Base-by-base conservation (phyloP, 2,888 invertebrate genomes). In the Argyresthia goedartella region DNA sequence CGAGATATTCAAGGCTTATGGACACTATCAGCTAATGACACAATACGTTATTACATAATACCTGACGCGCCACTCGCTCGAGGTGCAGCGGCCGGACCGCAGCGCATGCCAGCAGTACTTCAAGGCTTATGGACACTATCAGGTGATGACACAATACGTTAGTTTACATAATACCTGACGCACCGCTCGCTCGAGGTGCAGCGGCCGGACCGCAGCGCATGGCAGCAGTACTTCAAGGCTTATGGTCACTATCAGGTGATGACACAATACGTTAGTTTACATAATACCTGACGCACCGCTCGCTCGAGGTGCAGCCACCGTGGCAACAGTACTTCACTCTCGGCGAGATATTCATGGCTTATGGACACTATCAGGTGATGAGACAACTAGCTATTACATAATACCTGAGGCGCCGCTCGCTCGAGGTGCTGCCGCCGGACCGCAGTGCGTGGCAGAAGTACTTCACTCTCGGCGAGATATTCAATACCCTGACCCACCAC, bases 261-360 rank as follows among this genome's bases (percentile, higher is more conserved):
- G n/a, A n/a, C n/a, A n/a, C n/a, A n/a, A n/a, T n/a, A n/a, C n/a
- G n/a, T n/a, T n/a, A n/a, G 36, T 36, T n/a, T n/a, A 57, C 56
- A n/a, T n/a, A n/a, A 56, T 95, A 93, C 70, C 88, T 96, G 65
- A 95, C 95, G 51, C 89, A 94, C 61, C 90, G 94, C 51, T 95
- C 95, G 11, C 87, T 96, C 43, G 95, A 95, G 66, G 92, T 95
- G 54, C 94, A 94, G 71, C 91, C 94, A 34, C 92, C 93, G 1
- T 96, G 95, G 96, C 93, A 95, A 68, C 96, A 96, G 76, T 95
- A 96, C 82, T 95, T 95, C 73, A 95, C 95, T 7, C 89, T 96
- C 52, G 96, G 96, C 7, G 95, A 96, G 80, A 96, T 96, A 73
- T 94, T 95, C 69, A 95, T 95, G 81, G 94, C 95, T 0, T 95